Base-by-base conservation (phyloP, 1,140 invertebrate species). In the Centruroides sculpturatus region DNA sequence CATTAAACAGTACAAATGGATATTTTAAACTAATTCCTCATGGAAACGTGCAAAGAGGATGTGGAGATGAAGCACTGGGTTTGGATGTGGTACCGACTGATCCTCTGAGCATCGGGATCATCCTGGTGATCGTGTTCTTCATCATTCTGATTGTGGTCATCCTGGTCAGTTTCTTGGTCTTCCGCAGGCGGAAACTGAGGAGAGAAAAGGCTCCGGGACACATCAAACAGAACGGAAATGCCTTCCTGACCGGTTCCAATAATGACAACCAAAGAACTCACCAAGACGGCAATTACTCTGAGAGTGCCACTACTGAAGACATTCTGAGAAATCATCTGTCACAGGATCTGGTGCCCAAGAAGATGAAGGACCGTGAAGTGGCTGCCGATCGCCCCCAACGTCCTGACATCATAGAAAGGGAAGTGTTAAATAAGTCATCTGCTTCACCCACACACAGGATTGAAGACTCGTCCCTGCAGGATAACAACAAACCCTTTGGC, bases 41-140 rank as follows among this genome's bases (percentile, higher is more conserved):
- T 66, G 87, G 87, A 35, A 52, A 68, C 60, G 51, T 61, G 67
- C 9, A 66, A 58, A 35, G 63, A 47, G 84, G 82, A 47, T 79
- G 82, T 47, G 80, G 84, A 53, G 86, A 84, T 13, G 81, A 85
- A 35, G 67, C 72, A 7, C 57, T 63, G 7, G 69, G 71, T n/a
- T 71, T 72, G n/a, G 68, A 71, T 4, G 82, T 85, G 1, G 82
- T 86, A 59, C 82, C 83, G 1, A 83, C 89, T 5, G 87, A 92
- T 77, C 89, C 89, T 1, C 74, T 94, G 1, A 89, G 85, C 67
- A 89, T 94, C 51, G 90, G 91, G 46, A 85, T 93, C 47, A 92
- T 89, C 2, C 75, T 97, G 35, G 89, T 97, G 1, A 91, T 96
- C 53, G 86, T 94, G 4, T 96, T 97, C 75, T 94, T 97, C 69